Base-by-base conservation (phyloP, 1,140 invertebrate genomes). In the Antheraea pernyi region DNA sequence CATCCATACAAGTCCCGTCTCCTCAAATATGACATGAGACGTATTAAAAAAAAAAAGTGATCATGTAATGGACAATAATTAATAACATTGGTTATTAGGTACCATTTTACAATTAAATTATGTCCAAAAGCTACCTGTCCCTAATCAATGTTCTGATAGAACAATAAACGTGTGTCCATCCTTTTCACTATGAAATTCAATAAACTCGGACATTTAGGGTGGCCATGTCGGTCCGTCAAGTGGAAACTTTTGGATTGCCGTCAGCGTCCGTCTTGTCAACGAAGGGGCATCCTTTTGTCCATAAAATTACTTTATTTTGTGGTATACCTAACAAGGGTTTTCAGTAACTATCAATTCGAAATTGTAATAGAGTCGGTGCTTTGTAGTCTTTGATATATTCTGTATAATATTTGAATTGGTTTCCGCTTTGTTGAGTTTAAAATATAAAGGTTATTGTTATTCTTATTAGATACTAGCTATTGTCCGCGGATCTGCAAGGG, bases 241-340 rank as follows among this genome's bases (percentile, higher is more conserved):
- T 83, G 82, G 82, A 86, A 91, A 91, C 86, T 89, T 89, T 87
- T 83, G 82, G 89, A 87, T 83, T 72, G 84, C 84, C 83, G 75
- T 78, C 84, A 84, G 84, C 77, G 76, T 72, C 79, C 77, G 58
- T 60, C 53, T 48, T 67, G 37, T 65, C 69, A 68, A 70, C 77
- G 67, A 71, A 81, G 80, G 80, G 83, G 80, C 78, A 80, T 80
- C 82, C 86, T 86, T 89, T 91, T 91, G 89, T 91, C 84, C 83
- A 76, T 78, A 63, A 91, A 90, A 91, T 91, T 89, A 85, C 86
- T 83, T 86, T 82, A 87, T 89, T 84, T 84, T 79, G 79, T 79
- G 80, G 76, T 79, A 71, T 78, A 84, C 79, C 73, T 86, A 89
- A 89, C 89, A 89, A 89, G 82, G 87, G 80, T 77, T 82, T 83